These are phyloP conservation scores for Crypturellus undulatus DNA, from an alignment of 2,113 vertebrate species.

Conservation along the genomic window DNA sequence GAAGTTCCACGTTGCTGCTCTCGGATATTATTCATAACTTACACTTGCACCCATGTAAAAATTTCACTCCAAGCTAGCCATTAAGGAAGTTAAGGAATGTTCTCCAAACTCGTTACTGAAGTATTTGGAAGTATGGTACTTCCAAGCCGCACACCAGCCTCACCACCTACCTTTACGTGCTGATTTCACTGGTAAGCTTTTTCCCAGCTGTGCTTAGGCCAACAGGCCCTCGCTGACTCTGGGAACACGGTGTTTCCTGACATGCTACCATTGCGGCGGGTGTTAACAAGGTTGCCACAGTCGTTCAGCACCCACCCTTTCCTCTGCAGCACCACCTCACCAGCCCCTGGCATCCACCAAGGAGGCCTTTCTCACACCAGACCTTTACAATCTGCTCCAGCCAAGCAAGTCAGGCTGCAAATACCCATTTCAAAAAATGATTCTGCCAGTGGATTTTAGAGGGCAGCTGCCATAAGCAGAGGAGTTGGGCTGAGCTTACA, in stretches of 20 bases:
- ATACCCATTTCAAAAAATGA: neutral
- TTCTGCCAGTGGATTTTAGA: neutral
- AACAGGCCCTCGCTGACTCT: neutral
- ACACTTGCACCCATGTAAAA: neutral
- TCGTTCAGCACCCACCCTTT: neutral
- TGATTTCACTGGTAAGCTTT: neutral
- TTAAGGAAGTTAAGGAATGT: neutral
- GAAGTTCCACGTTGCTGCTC: neutral
- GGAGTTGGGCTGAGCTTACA: neutral
- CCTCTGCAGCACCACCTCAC: neutral
- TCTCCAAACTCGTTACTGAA: neutral
- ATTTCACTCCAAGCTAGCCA: neutral
- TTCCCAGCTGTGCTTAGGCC: neutral
- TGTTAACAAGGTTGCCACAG: neutral
- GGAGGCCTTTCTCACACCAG: neutral
- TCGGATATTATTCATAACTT: neutral
- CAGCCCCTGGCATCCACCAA: neutral
- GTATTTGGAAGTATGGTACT: neutral
- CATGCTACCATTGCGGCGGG: accelerated
- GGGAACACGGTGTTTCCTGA: accelerated
- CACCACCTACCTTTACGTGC: neutral
- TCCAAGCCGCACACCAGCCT: neutral
- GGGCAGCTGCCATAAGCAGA: neutral
- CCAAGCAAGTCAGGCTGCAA: neutral
- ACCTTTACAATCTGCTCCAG: neutral